Base-by-base conservation (phyloP, 1,140 invertebrate species). In the Drosophila kurseongensis region DNA sequence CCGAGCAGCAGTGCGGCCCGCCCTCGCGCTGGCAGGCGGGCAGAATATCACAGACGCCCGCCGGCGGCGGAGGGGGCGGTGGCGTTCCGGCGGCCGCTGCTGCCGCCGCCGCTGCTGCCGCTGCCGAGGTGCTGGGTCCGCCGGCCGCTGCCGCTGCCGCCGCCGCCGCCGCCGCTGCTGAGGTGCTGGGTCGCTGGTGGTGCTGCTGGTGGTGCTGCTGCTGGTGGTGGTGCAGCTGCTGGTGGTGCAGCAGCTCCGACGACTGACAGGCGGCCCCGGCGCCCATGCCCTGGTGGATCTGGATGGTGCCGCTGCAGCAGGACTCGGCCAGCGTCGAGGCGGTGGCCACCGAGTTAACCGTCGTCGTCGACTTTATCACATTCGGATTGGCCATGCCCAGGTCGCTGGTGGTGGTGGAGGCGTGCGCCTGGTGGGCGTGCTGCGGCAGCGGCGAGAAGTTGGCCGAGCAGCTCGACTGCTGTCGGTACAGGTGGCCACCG, bases 311-410 rank as follows among this genome's bases (percentile, higher is more conserved):
- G 73, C 90, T 91, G 79, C 91, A 92, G 54, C 91, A 92, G 71
- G 91, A 92, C 18, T 91, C 90, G 18, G 91, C 91, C 41, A 91
- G 51, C 29, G 91, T 92, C 0, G 91, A 91, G 45, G 91, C 91
- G n/a, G 91, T 91, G 62, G 91, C 84, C 65, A 84, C 82, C 73
- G 91, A 91, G 55, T 91, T 91, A 35, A 91, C 91, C 45, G 91
- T 92, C 51, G 91, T 91, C 56, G 91, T 91, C 32, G 90, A 91
- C 63, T 91, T 92, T 90, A 91, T 92, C 89, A 92, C 91, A 92
- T 92, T 92, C 62, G 91, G 73, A 83, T 92, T 92, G 61, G 81
- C 88, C 63, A 92, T 72, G 55, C 75, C 75, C 71, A 92, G 60
- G 47, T 92, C 91, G 66, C 81, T 75, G 51, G 91, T 92, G 61